Base-by-base conservation (phyloP, 2,888 invertebrate genomes). In the Pheosia tremula region DNA sequence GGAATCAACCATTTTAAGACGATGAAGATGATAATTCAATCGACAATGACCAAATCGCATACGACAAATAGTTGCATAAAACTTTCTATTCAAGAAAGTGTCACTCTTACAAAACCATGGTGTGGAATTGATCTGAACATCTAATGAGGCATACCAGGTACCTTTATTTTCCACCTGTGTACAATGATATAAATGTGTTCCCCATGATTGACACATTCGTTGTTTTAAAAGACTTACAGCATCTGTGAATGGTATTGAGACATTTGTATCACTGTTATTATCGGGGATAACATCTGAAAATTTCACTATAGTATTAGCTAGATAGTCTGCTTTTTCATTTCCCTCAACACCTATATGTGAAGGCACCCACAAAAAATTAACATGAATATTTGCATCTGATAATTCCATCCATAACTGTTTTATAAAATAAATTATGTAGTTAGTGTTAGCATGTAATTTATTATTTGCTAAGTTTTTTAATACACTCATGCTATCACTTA, bases 401-500 rank as follows among this genome's bases (percentile, higher is more conserved):
- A 53, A 53, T 37, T 53, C 10, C 7, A 37, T 7, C 53, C 53
- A 53, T 37, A 37, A 37, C 10, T 53, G 36, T 53, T 53, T 53
- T 53, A 53, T 53, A 11, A 36, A 11, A 37, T 36, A 10, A 55
- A 59, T 55, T n/a, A 58, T 50, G 38, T 61, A 63, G 56, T 63
- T 63, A 37, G 57, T 57, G 36, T 38, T 55, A 47, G 43, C 53
- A 50, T 57, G 38, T n/a, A 59, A 57, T 41, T 50, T 59, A 24
- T 54, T 37, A 11, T 55, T 61, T 59, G 60, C 37, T 49, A 66
- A 43, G 53, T 11, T 43, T 43, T 37, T 49, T 41, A 62, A 24
- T n/a, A 62, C 58, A 58, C 66, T 66, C 57, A 63, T 62, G 43
- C 62, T 63, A 45, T 66, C 66, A 47, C 39, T 57, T 9, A 63